Base-by-base conservation (phyloP, 2,113 vertebrate species). In the Scophthalmus maximus region DNA sequence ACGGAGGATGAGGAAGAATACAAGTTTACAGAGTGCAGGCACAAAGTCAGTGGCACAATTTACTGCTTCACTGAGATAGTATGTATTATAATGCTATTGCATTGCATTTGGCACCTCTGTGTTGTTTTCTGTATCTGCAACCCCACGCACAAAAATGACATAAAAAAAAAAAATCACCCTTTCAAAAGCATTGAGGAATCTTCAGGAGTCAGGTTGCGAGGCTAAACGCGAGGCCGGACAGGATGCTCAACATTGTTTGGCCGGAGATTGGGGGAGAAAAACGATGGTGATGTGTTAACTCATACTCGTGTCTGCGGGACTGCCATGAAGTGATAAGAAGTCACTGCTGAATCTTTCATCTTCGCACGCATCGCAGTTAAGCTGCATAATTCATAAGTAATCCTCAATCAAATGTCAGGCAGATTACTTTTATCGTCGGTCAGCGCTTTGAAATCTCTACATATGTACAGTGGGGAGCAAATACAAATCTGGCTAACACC, bases 321-420 rank as follows among this genome's bases (percentile, higher is more conserved):
- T 30, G 49, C 49, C 64, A 42, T 22, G 27, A 36, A 71, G 12
- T 12, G 29, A 73, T 78, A 64, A 72, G 65, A 75, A 47, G 20
- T 80, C 52, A 66, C 36, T 53, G 20, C 53, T 44, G 25, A 78
- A 75, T 55, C 53, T 67, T 50, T 46, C 53, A 66, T 53, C 69
- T 57, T 57, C 46, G 50, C 34, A 14, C 26, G 32, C 6, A 20
- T 42, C 6, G 11, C 11, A 6, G 73, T 80, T 82, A 76, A 76
- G 59, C 30, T 49, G 59, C 61, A 55, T 82, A 77, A 83, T 76
- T 73, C 60, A 72, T 76, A 57, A 77, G 81, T 84, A 87, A 86
- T 83, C 84, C 63, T 68, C 68, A 80, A 83, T 65, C 68, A 82
- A 85, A 81, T 77, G 77, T 75, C 62, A 75, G 68, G 62, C 9